These are phyloP conservation scores for Hippotragus niger DNA, from an alignment of 2,113 vertebrate species.

Conservation along the genomic window DNA sequence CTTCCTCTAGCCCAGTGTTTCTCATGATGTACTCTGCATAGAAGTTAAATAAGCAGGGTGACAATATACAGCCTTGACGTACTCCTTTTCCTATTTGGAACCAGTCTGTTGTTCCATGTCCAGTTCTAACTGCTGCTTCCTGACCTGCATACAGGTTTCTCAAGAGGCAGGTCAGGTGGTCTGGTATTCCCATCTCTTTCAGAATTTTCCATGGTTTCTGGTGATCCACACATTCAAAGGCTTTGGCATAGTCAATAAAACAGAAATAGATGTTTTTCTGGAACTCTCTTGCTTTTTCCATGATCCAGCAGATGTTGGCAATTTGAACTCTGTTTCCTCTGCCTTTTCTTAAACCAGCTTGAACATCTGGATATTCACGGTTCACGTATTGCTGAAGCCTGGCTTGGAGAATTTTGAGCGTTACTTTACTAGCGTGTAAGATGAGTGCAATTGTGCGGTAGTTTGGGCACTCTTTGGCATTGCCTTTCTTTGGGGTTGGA, in stretches of 20 bases:
- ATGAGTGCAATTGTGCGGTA: rapidly evolving
- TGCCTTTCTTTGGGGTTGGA: background rate
- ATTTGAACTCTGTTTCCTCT: background rate
- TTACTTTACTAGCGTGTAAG: background rate
- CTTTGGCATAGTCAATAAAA: background rate
- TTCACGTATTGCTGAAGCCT: background rate
- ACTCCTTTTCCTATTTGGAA: background rate
- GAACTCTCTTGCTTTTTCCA: background rate
- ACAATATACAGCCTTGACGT: no score
- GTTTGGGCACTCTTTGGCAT: background rate
- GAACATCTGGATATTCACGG: background rate
- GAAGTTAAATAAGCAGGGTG: no score
- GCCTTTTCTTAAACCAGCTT: background rate
- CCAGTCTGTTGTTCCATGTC: background rate
- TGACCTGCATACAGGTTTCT: background rate
- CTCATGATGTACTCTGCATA: no score
- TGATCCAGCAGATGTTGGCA: background rate
- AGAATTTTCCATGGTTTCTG: background rate
- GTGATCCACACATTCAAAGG: background rate
- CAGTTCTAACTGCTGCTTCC: background rate
- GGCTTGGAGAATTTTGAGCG: background rate
- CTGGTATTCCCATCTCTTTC: background rate
- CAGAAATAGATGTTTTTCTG: background rate
- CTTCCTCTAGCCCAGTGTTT: no score
- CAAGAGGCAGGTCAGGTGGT: background rate